These are phyloP conservation scores for Chionis minor DNA, from an alignment of 2,113 vertebrate genomes.

Conservation along the genomic window DNA sequence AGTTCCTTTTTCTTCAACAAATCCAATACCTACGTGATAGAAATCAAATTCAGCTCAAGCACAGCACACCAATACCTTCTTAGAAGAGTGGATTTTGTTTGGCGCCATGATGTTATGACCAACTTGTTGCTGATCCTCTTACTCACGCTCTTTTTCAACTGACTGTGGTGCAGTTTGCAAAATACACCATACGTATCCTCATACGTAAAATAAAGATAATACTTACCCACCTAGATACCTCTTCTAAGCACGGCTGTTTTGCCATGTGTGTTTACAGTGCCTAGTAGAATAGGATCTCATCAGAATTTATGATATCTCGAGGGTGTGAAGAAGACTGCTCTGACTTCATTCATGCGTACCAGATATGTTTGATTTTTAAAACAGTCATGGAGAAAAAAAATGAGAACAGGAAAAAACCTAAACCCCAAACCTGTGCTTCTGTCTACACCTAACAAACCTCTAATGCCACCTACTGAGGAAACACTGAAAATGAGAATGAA, in stretches of 20 bases:
- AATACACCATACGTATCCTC: background rate
- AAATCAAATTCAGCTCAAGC: background rate
- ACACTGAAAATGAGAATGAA: background rate
- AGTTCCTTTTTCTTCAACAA: background rate
- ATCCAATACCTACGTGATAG: background rate
- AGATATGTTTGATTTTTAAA: background rate
- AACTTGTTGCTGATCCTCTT: background rate
- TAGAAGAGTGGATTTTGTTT: background rate
- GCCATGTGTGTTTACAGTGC: background rate
- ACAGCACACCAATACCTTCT: background rate
- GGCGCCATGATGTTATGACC: background rate
- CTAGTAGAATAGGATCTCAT: background rate
- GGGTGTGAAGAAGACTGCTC: background rate
- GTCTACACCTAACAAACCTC: background rate
- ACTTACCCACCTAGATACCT: background rate
- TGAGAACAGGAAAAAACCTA: background rate
- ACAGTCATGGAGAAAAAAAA: background rate
- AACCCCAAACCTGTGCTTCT: rapidly evolving
- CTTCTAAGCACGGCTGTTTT: background rate
- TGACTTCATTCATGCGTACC: background rate
- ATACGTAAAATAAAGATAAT: background rate
- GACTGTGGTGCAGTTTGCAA: background rate
- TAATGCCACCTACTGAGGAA: conserved; percentile 24
- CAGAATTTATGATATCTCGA: background rate
- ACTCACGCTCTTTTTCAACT: background rate